Percentiles rank a stretch among this genome's conserved stretches.
Evolutionary conservation across 2,113 vertebrate species (phyloP).

Genomic region (Scortum barcoo): DNA sequence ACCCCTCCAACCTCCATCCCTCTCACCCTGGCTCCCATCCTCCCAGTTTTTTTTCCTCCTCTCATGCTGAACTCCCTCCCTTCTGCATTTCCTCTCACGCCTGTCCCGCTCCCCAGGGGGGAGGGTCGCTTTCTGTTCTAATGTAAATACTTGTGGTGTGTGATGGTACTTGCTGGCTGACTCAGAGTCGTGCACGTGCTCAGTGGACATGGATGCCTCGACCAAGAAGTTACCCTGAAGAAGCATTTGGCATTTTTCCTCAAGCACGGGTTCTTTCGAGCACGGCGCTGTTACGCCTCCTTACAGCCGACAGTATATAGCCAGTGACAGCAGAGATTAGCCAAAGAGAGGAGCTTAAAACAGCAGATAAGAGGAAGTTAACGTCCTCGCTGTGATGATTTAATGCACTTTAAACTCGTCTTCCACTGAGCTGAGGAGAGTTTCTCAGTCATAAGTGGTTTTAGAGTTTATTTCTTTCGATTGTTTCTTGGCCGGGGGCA

Average conservation of each 20-base stretch:
- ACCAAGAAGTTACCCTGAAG: not conserved
- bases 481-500: not conserved
- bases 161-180: constrained; percentile 18
- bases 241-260: constrained; percentile 19
- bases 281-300: not conserved
- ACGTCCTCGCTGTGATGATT: not conserved
- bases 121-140: not conserved
- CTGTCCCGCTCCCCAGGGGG: constrained; percentile 10
- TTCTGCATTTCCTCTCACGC: constrained; percentile 47
- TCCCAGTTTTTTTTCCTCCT: constrained; percentile 17
- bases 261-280: not conserved
- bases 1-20: constrained; percentile 31
- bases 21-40: constrained; percentile 41
- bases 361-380: not conserved
- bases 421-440: not conserved
- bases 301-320: not conserved
- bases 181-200: constrained; percentile 40
- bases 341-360: not conserved
- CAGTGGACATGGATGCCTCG: not conserved
- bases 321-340: not conserved
- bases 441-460: not conserved
- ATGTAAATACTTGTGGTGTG: constrained; percentile 39
- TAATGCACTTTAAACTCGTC: not conserved
- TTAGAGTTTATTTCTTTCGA: not conserved
- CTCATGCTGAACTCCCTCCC: constrained; percentile 33